These are phyloP conservation scores for Thera obeliscata DNA, from an alignment of 2,888 invertebrate genomes.

Conservation along the genomic window DNA sequence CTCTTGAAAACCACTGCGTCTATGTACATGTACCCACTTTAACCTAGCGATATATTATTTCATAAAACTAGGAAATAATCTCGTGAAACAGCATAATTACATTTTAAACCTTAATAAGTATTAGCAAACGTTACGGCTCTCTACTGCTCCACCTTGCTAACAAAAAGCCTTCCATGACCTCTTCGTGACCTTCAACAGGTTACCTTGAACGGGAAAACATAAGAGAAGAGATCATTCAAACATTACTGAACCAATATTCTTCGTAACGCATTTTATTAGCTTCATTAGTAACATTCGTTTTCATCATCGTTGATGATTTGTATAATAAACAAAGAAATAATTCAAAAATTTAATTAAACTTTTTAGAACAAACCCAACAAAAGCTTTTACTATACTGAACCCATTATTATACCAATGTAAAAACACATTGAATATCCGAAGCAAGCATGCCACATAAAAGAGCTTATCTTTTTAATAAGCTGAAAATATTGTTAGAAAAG, in stretches of 20 bases:
- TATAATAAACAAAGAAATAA: too few relatives aligned
- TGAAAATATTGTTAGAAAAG: conserved; percentile 17
- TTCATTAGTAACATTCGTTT: conserved; percentile 1
- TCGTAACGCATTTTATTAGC: conserved; percentile 23
- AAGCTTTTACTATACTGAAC: background rate
- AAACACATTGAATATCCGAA: conserved; percentile 12
- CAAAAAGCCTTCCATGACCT: conserved; percentile 30
- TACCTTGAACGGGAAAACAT: conserved; percentile 38
- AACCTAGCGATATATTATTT: too few relatives aligned
- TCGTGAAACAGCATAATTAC: too few relatives aligned
- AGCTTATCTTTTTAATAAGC: conserved; percentile 20
- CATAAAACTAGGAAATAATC: too few relatives aligned
- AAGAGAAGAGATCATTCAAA: conserved; percentile 30
- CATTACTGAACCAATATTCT: conserved; percentile 35
- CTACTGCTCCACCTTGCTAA: background rate
- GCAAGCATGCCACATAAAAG: conserved; percentile 5
- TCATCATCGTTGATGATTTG: background rate
- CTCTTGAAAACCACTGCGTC: too few relatives aligned
- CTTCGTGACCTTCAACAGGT: conserved; percentile 32
- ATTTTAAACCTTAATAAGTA: too few relatives aligned
- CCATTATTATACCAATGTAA: background rate
- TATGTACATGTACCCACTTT: too few relatives aligned
- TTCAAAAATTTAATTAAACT: background rate
- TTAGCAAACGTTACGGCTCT: too few relatives aligned
- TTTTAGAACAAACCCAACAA: background rate